Conservation (phyloP, 1,140 invertebrate species). For the Leucophenga varia region DNA sequence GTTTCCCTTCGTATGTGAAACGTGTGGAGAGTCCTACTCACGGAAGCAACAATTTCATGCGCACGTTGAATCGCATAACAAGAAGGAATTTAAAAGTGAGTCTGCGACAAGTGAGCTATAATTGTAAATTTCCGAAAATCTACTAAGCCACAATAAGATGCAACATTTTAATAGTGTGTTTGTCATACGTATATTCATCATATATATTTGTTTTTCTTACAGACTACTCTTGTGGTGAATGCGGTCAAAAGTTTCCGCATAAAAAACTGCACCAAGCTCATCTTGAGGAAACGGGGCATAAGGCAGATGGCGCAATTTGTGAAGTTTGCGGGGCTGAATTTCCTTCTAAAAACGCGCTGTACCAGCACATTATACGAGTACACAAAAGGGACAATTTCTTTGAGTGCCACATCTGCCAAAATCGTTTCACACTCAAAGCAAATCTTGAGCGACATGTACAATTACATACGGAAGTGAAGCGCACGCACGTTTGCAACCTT, state of each 20-base stretch:
- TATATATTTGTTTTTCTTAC: background rate
- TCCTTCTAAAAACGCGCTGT: slow-evolving; percentile 44
- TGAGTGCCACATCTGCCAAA: slow-evolving; percentile 56
- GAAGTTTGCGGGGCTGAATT: slow-evolving; percentile 52
- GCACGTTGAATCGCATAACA: slow-evolving; percentile 52
- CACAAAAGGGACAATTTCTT: slow-evolving; percentile 54
- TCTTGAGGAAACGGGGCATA: slow-evolving; percentile 51
- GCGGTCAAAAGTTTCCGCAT: slow-evolving; percentile 43
- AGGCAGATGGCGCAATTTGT: slow-evolving; percentile 51
- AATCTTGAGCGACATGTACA: slow-evolving; percentile 54
- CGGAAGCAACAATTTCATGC: slow-evolving; percentile 53
- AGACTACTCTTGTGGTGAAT: slow-evolving; percentile 52
- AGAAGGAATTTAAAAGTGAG: slow-evolving; percentile 56
- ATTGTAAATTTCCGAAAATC: slow-evolving; percentile 43
- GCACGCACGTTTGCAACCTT: slow-evolving; percentile 52
- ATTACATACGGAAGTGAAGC: slow-evolving; percentile 52
- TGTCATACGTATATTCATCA: background rate
- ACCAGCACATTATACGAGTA: slow-evolving; percentile 51
- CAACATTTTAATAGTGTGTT: background rate
- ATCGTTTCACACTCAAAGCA: slow-evolving; percentile 52
- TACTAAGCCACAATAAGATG: background rate
- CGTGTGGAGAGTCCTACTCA: slow-evolving; percentile 54
- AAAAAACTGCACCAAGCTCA: slow-evolving; percentile 51
- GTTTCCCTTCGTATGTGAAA: slow-evolving; percentile 55
- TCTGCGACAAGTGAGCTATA: slow-evolving; percentile 32